Evolutionary conservation across 2,888 invertebrate genomes (phyloP).

Genomic region (Macrophya annulata): DNA sequence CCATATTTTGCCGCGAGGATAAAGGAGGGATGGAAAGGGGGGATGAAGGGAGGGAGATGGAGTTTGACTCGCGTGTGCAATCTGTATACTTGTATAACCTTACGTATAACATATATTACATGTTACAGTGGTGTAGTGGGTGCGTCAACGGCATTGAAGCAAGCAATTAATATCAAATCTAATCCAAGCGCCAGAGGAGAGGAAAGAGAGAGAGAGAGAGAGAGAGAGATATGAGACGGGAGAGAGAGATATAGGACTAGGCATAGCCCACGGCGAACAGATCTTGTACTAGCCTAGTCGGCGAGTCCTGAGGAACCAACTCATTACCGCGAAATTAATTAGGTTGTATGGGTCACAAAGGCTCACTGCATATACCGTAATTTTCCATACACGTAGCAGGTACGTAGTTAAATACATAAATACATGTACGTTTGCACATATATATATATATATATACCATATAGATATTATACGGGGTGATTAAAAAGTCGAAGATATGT

Average conservation of each 20-base stretch:
- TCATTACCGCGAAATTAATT: slow-evolving; percentile 67
- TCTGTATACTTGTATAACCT: neutral
- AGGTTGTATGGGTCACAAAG: slow-evolving; percentile 67
- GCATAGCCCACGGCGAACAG: slow-evolving; percentile 66
- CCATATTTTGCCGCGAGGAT: slow-evolving; percentile 8
- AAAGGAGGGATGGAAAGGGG: neutral
- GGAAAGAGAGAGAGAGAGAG: slow-evolving; percentile 44
- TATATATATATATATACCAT: neutral
- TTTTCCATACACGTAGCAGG: neutral
- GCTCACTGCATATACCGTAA: slow-evolving; percentile 65
- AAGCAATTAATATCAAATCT: slow-evolving; percentile 70
- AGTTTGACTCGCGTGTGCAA: neutral
- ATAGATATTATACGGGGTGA: neutral
- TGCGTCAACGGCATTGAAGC: slow-evolving; percentile 58
- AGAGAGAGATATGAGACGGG: neutral
- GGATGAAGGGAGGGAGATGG: too few species aligned
- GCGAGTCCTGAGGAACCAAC: slow-evolving; percentile 69
- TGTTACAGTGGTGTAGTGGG: slow-evolving; percentile 4
- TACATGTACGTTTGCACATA: neutral
- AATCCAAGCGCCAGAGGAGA: slow-evolving; percentile 64
- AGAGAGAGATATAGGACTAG: neutral
- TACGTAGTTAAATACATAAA: neutral
- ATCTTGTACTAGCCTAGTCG: slow-evolving; percentile 68
- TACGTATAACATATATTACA: too few species aligned
- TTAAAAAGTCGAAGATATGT: neutral